A percentile compares a stretch with the other conserved stretches of the same genome.
Evolutionary conservation across 2,797 vertebrate genomes (phyloP).

Genomic region (Phaenicophaeus curvirostris): DNA sequence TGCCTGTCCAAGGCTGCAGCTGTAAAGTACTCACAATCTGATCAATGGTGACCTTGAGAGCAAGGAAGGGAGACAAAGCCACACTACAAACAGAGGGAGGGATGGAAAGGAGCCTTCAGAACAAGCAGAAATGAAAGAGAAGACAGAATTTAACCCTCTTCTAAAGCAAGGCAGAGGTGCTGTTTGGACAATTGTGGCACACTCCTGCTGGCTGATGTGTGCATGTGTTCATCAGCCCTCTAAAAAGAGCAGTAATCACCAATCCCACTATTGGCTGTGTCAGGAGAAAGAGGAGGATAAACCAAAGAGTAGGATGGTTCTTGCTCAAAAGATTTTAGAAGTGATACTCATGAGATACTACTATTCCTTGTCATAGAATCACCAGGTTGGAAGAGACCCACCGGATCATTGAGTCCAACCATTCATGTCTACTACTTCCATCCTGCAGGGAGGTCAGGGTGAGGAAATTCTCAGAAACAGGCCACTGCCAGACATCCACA

Average conservation of each 20-base stretch:
- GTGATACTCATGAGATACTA: accelerated
- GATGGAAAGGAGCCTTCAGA: not conserved
- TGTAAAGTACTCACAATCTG: conserved; percentile 65
- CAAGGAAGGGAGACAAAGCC: conserved; percentile 39
- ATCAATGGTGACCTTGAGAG: conserved; percentile 77
- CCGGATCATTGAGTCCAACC: no score
- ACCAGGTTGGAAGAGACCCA: no score
- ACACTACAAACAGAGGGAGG: not conserved
- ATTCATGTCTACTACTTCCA: not conserved
- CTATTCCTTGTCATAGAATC: no score
- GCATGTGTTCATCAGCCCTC: not conserved
- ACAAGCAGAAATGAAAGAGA: not conserved
- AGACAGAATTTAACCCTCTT: not conserved
- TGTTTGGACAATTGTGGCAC: not conserved
- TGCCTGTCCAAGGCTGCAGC: conserved; percentile 68
- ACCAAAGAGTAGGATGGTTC: not conserved
- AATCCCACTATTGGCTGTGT: not conserved
- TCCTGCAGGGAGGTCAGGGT: not conserved
- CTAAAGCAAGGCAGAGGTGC: not conserved
- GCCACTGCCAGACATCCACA: not conserved
- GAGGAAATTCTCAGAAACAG: not conserved
- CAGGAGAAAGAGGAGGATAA: not conserved
- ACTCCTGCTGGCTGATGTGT: no score
- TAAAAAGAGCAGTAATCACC: not conserved
- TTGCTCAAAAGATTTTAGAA: not conserved